Percentiles rank a stretch among this genome's conserved stretches.
Evolutionary conservation across 1,140 invertebrate species (phyloP).

Genomic region (Eriocheir sinensis): DNA sequence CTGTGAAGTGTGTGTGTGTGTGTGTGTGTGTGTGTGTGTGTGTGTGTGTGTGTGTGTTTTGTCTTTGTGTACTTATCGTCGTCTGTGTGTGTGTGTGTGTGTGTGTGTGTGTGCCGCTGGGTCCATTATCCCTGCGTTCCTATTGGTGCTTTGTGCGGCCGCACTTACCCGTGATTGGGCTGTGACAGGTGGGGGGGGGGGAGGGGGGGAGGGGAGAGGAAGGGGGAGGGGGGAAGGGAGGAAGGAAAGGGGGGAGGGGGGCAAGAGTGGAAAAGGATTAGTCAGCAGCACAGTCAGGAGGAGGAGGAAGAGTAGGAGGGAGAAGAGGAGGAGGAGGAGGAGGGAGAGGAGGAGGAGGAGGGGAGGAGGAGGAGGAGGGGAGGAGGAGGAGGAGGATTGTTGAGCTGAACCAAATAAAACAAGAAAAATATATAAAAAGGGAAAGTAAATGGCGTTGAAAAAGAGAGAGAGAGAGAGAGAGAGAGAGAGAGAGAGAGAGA

Average conservation of each 20-base stretch:
- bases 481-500: no score
- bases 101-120: background rate
- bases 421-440: background rate
- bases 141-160: background rate
- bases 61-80: background rate
- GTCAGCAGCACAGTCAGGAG: no score
- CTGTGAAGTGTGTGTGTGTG: background rate
- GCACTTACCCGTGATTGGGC: conserved; percentile 48
- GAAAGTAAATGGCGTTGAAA: background rate
- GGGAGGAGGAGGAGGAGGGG: no score
- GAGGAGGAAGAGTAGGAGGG: background rate
- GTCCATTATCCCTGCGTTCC: background rate
- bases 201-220: background rate
- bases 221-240: background rate
- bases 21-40: conserved; percentile 37
- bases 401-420: background rate
- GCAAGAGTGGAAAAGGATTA: no score
- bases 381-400: background rate
- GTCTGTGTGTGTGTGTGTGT: conserved; percentile 46
- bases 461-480: background rate
- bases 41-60: conserved; percentile 20
- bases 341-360: background rate
- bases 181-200: background rate
- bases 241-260: background rate
- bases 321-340: background rate